Conservation (phyloP, 2,888 invertebrate species). For the Drosophila leonis region DNA sequence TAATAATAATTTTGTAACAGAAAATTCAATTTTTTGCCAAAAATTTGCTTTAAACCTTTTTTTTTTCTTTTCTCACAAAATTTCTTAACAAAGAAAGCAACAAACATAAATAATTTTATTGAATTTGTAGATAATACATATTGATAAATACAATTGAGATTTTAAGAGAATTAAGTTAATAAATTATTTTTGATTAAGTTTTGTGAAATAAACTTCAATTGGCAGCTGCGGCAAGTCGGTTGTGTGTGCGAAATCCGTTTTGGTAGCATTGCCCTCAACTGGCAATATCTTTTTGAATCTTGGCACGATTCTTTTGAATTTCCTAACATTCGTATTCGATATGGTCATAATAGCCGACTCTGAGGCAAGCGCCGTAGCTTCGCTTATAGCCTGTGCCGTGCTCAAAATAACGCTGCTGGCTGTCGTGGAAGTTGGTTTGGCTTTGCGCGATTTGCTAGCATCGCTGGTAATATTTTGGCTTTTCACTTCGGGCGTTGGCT, state of each 20-base stretch:
- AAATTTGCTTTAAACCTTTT: no score
- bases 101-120: background rate
- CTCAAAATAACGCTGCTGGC: constrained; percentile 8
- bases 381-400: constrained; percentile 20
- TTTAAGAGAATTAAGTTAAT: background rate
- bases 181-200: constrained; percentile 45
- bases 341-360: constrained; percentile 68
- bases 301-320: background rate
- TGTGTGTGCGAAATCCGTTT: constrained; percentile 27
- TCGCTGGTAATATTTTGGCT: background rate
- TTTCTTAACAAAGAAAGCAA: background rate
- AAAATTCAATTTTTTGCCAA: no score
- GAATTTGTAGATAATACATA: constrained; percentile 12
- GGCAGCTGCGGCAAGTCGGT: constrained; percentile 47
- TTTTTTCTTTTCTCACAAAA: background rate
- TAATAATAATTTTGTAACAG: no score
- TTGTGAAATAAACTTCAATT: constrained; percentile 56
- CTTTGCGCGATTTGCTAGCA: background rate
- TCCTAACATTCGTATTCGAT: constrained; percentile 52
- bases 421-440: background rate
- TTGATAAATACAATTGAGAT: background rate
- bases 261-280: constrained; percentile 4
- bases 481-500: background rate
- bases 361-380: constrained; percentile 39
- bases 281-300: constrained; percentile 22